phyloP scores from a whole-genome alignment of 2,113 vertebrate species.

The Cyanoliseus patagonus region DNA sequence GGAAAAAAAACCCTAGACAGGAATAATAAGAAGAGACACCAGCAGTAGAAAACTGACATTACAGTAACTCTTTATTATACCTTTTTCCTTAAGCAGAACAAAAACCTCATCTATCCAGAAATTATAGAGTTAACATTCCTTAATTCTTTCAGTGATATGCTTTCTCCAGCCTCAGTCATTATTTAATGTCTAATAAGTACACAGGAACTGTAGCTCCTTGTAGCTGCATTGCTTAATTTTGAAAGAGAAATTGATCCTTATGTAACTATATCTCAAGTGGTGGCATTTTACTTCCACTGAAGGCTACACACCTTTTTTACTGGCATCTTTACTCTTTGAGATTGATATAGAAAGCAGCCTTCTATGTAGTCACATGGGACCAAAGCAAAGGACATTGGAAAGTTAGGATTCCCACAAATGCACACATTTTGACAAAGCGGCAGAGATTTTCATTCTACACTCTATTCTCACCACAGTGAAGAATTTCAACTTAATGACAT shows the following conservation, averaged over 20 bases:
- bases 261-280: not conserved
- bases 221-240: not conserved
- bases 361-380: not conserved
- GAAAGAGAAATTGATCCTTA: not conserved
- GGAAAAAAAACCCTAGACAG: accelerated
- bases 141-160: not conserved
- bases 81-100: not conserved
- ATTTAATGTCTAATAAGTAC: not conserved
- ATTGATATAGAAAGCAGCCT: not conserved
- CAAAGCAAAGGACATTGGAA: not conserved
- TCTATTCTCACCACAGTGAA: not conserved
- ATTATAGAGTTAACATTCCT: not conserved
- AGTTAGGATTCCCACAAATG: not conserved
- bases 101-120: not conserved
- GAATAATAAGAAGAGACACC: not conserved
- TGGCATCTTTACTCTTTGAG: not conserved
- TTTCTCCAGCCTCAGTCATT: not conserved
- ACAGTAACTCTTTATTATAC: not conserved
- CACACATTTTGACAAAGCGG: not conserved
- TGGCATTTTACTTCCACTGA: not conserved
- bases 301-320: not conserved
- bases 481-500: not conserved
- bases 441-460: not conserved
- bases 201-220: not conserved
- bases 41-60: not conserved